Base-by-base conservation (phyloP, 1,140 invertebrate genomes). In the Euwallacea fornicatus region DNA sequence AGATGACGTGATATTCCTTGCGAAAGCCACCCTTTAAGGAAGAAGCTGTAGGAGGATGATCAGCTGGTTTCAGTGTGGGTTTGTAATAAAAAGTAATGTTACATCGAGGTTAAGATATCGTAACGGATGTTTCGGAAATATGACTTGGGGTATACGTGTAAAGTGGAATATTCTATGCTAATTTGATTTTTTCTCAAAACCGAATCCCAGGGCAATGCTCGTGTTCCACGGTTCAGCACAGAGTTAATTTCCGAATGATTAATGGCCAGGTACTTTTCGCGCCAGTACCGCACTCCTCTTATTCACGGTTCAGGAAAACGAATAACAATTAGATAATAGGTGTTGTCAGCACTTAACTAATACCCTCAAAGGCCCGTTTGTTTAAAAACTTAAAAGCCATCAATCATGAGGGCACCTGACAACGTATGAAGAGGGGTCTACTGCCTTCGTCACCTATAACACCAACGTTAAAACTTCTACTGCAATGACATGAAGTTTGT, bases 271-370 rank as follows among this genome's bases (percentile, higher is more conserved):
- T 60, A 60, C 58, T 60, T 60, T 60, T 42, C 42, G 21, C 21
- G 21, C 21, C 13, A 42, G 58, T 60, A 42, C 58, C 33, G 13
- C 58, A 42, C 58, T 60, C 58, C 13, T 60, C 58, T 33, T 33
- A 33, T 60, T 60, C 33, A 60, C 58, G 58, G 58, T 60, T 60
- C 21, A 60, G 58, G 58, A 42, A 60, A 41, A 60, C 13, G 62
- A 50, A 50, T 63, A 64, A 66, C 47, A 71, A 71, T 71, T 71
- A 71, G 65, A 71, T 71, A 71, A 71, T 71, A 65, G 69, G 61
- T 65, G 69, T 71, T 71, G 69, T 71, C 69, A 71, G 69, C 69
- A 65, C 69, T 71, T 71, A 65, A 71, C 69, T 71, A 71, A 71
- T 71, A 66, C 62, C 65, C 56, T 71, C 69, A 70, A 70, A 70